phyloP scores from a whole-genome alignment of 2,113 vertebrate species.

The Phyllostomus hastatus region DNA sequence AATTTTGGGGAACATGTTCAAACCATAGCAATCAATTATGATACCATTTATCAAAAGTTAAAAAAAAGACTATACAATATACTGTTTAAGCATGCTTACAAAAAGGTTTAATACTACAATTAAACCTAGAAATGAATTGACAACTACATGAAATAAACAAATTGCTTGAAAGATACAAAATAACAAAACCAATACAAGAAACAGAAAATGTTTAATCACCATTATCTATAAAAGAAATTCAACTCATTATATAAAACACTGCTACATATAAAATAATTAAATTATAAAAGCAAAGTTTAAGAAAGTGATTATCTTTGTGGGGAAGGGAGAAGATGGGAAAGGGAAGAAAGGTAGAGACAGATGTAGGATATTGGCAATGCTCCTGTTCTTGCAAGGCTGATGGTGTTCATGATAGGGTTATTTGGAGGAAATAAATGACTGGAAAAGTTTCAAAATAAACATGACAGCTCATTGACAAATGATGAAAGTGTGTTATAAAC shows the following conservation, averaged over 20 bases:
- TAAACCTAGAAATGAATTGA: background rate
- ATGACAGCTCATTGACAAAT: background rate
- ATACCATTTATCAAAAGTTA: background rate
- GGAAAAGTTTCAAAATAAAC: background rate
- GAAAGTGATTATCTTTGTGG: background rate
- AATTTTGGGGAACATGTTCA: background rate
- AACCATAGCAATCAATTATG: background rate
- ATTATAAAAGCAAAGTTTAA: background rate
- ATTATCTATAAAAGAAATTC: background rate
- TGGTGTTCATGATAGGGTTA: background rate
- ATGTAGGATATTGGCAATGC: background rate
- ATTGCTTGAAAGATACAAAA: background rate
- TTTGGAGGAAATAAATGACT: background rate
- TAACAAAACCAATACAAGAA: background rate
- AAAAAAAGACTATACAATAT: background rate
- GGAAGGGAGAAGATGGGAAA: background rate
- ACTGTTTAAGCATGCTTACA: background rate
- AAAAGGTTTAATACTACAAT: background rate
- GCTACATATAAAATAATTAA: background rate
- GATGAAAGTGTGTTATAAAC: background rate
- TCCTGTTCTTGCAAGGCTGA: background rate
- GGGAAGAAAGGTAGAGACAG: background rate
- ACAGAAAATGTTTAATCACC: background rate
- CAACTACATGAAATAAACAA: background rate
- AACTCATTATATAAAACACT: background rate